Conservation (phyloP, 2,113 vertebrate genomes). For the Elephas maximus region DNA sequence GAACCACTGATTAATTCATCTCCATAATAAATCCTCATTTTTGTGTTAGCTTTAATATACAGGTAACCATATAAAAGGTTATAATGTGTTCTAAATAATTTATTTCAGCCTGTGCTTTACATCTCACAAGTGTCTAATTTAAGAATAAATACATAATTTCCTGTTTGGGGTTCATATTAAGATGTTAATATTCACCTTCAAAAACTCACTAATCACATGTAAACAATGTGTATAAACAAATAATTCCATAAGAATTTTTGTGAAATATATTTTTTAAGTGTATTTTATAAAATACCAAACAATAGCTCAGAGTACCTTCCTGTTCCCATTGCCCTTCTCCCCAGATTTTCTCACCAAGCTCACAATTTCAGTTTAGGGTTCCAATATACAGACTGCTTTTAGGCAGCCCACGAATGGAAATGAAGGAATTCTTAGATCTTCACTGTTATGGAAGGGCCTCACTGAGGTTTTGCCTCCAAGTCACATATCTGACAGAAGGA, state of each 20-base stretch:
- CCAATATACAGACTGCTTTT: neutral
- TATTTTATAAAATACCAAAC: neutral
- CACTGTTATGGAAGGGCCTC: neutral
- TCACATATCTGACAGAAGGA: neutral
- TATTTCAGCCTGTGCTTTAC: neutral
- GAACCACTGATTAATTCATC: neutral
- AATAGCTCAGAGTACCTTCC: neutral
- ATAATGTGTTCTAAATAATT: neutral
- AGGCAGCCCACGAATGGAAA: neutral
- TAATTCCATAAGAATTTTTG: neutral
- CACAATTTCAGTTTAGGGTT: neutral
- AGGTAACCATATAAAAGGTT: neutral
- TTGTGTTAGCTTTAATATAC: neutral
- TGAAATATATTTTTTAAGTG: slow-evolving; percentile 2
- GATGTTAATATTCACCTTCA: neutral
- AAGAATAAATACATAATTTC: neutral
- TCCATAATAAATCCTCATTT: neutral
- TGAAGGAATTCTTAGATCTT: neutral
- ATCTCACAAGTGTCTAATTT: neutral
- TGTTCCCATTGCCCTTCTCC: neutral
- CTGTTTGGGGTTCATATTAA: slow-evolving; percentile 4
- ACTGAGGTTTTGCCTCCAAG: neutral
- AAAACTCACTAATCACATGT: neutral
- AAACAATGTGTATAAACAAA: neutral
- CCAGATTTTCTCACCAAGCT: neutral